Base-by-base conservation (phyloP, 2,888 invertebrate species). In the Perizoma affinitatum region DNA sequence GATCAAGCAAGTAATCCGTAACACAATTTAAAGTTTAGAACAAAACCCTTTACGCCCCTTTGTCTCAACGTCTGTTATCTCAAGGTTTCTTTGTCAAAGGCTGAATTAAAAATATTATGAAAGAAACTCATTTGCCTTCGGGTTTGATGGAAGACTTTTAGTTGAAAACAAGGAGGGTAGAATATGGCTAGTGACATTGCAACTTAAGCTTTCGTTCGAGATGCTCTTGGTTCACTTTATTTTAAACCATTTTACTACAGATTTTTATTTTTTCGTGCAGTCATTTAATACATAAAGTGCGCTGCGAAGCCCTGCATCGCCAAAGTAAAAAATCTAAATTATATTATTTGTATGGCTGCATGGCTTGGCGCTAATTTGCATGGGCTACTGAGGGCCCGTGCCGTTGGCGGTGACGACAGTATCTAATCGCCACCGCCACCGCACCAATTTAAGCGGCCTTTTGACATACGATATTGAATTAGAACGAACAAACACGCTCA, bases 11-110 rank as follows among this genome's bases (percentile, higher is more conserved):
- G 33, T 42, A 10, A 40, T 55, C 49, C 51, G 54, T 58, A 62
- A 65, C 61, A 61, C 63, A 68, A 70, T 70, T 22, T 68, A 63
- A 70, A 70, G 65, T 70, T 70, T 63, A 38, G 22, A 61, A 61
- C 61, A 62, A 57, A 61, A 55, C 64, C 67, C 53, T 63, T 69
- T 62, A 60, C 54, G 63, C 46, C 56, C 65, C 61, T 66, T 68
- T 68, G 68, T 70, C 56, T 43, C 22, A 53, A 68, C 60, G 64
- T 63, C 46, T 40, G 66, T 63, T 67, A 63, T 65, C 63, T 63
- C 51, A 40, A 53, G 54, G 55, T 66, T 61, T 63, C 61, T 62
- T 60, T 64, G 62, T 58, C 62, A 58, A 62, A 57, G 54, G 52
- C 54, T 57, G 49, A 60, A 61, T 61, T 60, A 62, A 58, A 57